Conservation (phyloP, 2,797 vertebrate species). For the Aplochiton taeniatus region DNA sequence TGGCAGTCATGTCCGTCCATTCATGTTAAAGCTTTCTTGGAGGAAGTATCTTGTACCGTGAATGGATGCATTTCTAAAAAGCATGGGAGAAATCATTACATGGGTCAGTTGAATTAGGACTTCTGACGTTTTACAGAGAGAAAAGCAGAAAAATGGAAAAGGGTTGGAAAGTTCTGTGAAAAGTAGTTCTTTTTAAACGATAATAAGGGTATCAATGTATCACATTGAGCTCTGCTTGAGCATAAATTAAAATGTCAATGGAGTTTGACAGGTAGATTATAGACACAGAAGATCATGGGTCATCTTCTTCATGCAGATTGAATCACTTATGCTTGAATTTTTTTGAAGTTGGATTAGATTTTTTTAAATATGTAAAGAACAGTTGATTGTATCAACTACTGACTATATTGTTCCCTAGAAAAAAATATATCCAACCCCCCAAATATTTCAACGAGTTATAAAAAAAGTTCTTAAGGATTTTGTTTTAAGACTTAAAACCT, state of each 20-base stretch:
- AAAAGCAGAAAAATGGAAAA: slow-evolving; percentile 23
- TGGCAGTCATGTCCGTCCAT: too few relatives aligned
- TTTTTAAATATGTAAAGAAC: slow-evolving; percentile 80
- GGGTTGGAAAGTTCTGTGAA: slow-evolving; percentile 31
- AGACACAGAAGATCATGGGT: slow-evolving; percentile 63
- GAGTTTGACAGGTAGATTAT: slow-evolving; percentile 53
- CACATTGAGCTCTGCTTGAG: slow-evolving; percentile 22
- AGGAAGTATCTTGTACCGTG: too few relatives aligned
- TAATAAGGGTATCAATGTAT: slow-evolving; percentile 31
- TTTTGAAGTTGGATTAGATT: slow-evolving; percentile 53
- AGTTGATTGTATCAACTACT: slow-evolving; percentile 68
- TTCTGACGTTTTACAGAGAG: too few relatives aligned
- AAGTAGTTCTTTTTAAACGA: slow-evolving; percentile 40
- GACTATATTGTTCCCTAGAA: slow-evolving; percentile 69
- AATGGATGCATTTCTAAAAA: too few relatives aligned
- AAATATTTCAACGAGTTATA: too few relatives aligned
- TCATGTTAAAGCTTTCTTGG: too few relatives aligned
- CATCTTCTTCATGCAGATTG: slow-evolving; percentile 71
- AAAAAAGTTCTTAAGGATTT: too few relatives aligned
- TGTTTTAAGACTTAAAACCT: too few relatives aligned
- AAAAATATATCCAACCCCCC: slow-evolving; percentile 69
- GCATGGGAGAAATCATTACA: too few relatives aligned
- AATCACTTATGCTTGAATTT: slow-evolving; percentile 62
- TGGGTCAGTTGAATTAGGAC: too few relatives aligned
- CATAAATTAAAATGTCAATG: slow-evolving; percentile 14